Evolutionary conservation across 2,797 vertebrate species (phyloP).

Genomic region (Pachyuromys duprasi): DNA sequence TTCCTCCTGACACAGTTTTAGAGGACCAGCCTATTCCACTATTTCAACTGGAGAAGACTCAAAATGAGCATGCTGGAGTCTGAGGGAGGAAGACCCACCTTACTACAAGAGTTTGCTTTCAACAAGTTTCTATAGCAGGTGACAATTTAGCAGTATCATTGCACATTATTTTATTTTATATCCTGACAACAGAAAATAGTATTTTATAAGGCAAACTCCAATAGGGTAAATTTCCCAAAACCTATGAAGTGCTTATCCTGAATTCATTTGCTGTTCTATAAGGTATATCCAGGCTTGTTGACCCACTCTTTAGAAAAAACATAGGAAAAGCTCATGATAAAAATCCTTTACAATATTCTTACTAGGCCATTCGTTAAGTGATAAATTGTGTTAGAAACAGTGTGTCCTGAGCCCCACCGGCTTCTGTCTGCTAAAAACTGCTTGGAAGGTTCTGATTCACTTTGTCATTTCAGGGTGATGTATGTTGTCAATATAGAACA

Average conservation of each 20-base stretch:
- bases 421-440: not conserved
- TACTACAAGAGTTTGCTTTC: not conserved
- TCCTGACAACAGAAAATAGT: not conserved
- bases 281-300: not conserved
- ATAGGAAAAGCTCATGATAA: not conserved
- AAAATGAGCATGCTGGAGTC: not conserved
- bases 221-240: conserved; percentile 1
- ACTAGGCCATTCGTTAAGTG: conserved; percentile 12
- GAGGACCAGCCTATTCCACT: not conserved
- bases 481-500: not conserved
- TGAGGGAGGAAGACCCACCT: not conserved
- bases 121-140: not conserved
- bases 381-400: conserved; percentile 42
- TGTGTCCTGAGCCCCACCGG: not conserved
- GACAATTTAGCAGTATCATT: not conserved
- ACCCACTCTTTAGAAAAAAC: not conserved
- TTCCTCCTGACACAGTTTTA: not conserved
- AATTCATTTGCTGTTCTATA: not conserved
- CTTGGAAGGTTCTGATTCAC: conserved; percentile 39
- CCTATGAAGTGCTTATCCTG: not conserved
- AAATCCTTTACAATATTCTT: not conserved
- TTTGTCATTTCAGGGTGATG: conserved; percentile 33
- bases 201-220: conserved; percentile 10
- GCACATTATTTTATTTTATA: not conserved
- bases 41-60: too few species aligned